Evolutionary conservation across 2,797 vertebrate species (phyloP).

Genomic region (Karalla daura): DNA sequence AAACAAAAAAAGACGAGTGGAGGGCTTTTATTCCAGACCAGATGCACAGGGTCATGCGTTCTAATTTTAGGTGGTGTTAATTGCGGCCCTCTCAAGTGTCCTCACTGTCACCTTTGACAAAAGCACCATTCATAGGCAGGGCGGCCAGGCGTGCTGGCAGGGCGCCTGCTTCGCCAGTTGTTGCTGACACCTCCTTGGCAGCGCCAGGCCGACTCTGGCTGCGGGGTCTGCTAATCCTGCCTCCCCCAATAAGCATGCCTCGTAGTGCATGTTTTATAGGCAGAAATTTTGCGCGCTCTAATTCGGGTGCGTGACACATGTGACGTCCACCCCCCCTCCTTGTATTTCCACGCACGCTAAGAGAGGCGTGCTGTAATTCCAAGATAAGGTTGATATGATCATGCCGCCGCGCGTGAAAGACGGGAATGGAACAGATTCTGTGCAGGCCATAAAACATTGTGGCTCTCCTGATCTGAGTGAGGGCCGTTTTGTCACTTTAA

Average conservation of each 20-base stretch:
- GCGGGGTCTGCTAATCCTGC: slow-evolving; percentile 50
- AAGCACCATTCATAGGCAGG: slow-evolving; percentile 70
- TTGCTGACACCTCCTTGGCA: slow-evolving; percentile 80
- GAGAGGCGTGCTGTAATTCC: slow-evolving; percentile 48
- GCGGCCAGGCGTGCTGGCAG: slow-evolving; percentile 68
- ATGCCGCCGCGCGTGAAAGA: slow-evolving; percentile 14
- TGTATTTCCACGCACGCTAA: slow-evolving; percentile 35
- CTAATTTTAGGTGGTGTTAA: slow-evolving; percentile 87
- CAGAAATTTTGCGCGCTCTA: slow-evolving; percentile 21
- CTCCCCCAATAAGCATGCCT: slow-evolving; percentile 33
- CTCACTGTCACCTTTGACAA: slow-evolving; percentile 85
- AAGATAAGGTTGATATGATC: slow-evolving; percentile 41
- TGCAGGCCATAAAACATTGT: slow-evolving; percentile 53
- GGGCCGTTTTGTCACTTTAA: slow-evolving; percentile 67
- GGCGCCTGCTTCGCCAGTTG: slow-evolving; percentile 78
- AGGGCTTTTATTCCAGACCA: slow-evolving; percentile 30
- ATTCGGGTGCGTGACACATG: slow-evolving; percentile 27
- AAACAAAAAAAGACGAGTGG: not conserved
- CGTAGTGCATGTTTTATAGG: slow-evolving; percentile 31
- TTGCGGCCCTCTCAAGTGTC: slow-evolving; percentile 84
- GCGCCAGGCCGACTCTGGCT: slow-evolving; percentile 45
- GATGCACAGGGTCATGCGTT: slow-evolving; percentile 61
- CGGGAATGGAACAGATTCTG: slow-evolving; percentile 51
- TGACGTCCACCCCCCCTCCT: not conserved
- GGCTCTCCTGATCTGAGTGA: slow-evolving; percentile 61